Conservation (phyloP, 2,888 invertebrate genomes). For the Phengaris arion region DNA sequence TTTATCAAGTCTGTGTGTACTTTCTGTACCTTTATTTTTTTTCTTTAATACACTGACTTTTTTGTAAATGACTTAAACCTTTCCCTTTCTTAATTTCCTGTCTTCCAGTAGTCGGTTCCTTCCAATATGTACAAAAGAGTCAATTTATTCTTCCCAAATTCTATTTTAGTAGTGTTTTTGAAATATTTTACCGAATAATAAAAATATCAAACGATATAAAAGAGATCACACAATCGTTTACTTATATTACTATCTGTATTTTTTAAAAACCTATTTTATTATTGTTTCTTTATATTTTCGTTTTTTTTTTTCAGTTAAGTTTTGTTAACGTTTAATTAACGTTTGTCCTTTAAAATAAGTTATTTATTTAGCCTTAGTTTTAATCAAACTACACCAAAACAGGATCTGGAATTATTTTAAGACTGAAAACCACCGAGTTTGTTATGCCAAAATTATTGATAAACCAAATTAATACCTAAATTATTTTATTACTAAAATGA, state of each 20-base stretch:
- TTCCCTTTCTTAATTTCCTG: slow-evolving; percentile 53
- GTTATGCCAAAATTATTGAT: slow-evolving; percentile 52
- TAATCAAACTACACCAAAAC: slow-evolving; percentile 18
- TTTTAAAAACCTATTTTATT: background rate
- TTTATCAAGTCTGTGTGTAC: no score
- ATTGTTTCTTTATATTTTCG: background rate
- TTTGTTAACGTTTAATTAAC: background rate
- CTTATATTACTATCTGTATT: background rate
- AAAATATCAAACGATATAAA: background rate
- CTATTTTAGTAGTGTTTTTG: slow-evolving; percentile 32
- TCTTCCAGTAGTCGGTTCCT: slow-evolving; percentile 78
- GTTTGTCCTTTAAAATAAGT: background rate
- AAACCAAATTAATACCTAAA: slow-evolving; percentile 48
- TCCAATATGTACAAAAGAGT: slow-evolving; percentile 74
- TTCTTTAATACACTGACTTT: no score
- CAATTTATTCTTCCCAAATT: slow-evolving; percentile 67
- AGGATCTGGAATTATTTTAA: slow-evolving; percentile 38
- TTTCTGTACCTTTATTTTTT: no score
- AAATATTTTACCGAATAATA: background rate
- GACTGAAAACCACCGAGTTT: slow-evolving; percentile 55
- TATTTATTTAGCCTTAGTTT: background rate
- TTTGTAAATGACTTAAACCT: no score
- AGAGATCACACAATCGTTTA: background rate
- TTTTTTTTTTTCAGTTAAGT: background rate
- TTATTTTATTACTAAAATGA: slow-evolving; percentile 35